phyloP scores from a whole-genome alignment of 2,113 vertebrate species.

The Typhlomys cinereus region DNA sequence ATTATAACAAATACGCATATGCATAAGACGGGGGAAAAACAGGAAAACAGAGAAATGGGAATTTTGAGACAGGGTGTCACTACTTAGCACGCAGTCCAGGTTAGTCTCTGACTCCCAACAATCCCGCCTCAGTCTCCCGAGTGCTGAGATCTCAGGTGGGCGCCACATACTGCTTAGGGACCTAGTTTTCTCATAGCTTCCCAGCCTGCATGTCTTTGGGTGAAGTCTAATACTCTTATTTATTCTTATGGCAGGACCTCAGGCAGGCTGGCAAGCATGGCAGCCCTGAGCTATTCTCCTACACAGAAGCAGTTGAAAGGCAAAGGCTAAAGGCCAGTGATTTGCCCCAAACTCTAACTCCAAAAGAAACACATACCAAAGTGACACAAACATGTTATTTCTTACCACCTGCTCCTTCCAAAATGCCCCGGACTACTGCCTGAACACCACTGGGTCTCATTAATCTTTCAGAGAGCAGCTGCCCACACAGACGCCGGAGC shows the following conservation, averaged over 20 bases:
- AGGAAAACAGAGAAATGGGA: neutral
- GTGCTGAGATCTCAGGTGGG: neutral
- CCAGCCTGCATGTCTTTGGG: neutral
- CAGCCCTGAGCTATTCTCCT: neutral
- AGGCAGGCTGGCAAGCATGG: neutral
- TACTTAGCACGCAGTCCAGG: neutral
- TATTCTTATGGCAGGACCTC: neutral
- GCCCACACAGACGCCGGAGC: constrained; percentile 93
- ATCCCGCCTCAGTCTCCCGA: neutral
- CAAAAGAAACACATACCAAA: neutral
- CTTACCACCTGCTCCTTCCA: constrained; percentile 92
- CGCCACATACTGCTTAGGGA: neutral
- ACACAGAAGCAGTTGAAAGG: neutral
- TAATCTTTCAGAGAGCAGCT: constrained; percentile 93
- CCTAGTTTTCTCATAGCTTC: neutral
- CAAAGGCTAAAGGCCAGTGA: neutral
- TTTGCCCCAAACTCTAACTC: neutral
- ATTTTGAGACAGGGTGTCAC: neutral
- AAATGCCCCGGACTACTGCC: constrained; percentile 91
- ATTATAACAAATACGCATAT: neutral
- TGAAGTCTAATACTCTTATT: neutral
- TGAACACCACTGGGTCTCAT: constrained; percentile 92
- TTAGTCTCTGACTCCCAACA: neutral
- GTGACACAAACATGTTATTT: constrained; percentile 25
- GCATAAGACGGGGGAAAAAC: neutral